Base-by-base conservation (phyloP, 2,888 invertebrate genomes). In the Ceraclea dissimilis region DNA sequence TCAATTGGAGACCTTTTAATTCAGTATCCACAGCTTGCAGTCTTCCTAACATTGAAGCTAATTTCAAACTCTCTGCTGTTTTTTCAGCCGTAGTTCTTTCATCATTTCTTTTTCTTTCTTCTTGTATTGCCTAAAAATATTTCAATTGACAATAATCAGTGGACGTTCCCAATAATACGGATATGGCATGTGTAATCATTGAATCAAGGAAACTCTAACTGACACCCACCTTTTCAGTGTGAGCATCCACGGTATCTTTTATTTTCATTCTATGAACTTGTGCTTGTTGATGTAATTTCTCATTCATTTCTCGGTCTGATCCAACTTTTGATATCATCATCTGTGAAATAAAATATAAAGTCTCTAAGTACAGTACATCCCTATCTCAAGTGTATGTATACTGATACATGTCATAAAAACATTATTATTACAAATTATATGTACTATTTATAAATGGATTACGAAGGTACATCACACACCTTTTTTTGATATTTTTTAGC, bases 301-400 rank as follows among this genome's bases (percentile, higher is more conserved):
- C 39, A 39, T 39, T 39, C 39, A 39, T 39, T 39, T 39, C 39
- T 39, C 39, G 39, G 13, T 39, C 39, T 39, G 39, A 39, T 39
- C 39, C 39, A 16, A 39, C 16, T 39, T 39, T 39, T 13, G 13
- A n/a, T 39, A 39, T 39, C 39, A 39, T 39, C 13, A 39, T 39
- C 39, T 39, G 13, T 39, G 13, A 10, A 26, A 26, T 10, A 26
- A 26, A 6, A 26, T 26, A 6, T 6, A 26, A 26, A 26, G n/a
- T n/a, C n/a, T n/a, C n/a, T n/a, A n/a, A n/a, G n/a, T n/a, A n/a
- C n/a, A n/a, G n/a, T n/a, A n/a, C n/a, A n/a, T n/a, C n/a, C n/a
- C n/a, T n/a, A n/a, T n/a, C n/a, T n/a, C n/a, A n/a, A n/a, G n/a
- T n/a, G n/a, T n/a, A n/a, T n/a, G n/a, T n/a, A n/a, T n/a, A n/a